phyloP scores from a whole-genome alignment of 1,140 invertebrate species.

The Caenorhabditis inopinata region DNA sequence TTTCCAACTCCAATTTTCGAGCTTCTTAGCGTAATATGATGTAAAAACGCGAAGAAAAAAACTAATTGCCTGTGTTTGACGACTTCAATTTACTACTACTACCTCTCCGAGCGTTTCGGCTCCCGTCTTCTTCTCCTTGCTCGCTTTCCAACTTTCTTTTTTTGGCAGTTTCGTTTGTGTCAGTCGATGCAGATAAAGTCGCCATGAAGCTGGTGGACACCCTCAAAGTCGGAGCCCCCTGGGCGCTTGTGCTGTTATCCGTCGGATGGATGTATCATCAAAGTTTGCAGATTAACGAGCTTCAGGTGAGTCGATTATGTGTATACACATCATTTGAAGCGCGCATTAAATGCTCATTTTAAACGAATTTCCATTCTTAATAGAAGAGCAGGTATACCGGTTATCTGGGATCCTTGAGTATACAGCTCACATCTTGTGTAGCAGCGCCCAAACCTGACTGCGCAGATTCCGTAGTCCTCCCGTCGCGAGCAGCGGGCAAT shows the following conservation, averaged over 20 bases:
- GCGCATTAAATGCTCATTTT: no score
- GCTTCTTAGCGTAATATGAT: background rate
- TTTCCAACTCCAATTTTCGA: no score
- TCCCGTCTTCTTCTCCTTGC: background rate
- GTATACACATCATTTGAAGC: no score
- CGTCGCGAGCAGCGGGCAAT: no score
- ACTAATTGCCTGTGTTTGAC: background rate
- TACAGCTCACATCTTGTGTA: no score
- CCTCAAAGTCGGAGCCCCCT: background rate
- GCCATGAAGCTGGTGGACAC: background rate
- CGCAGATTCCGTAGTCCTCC: no score
- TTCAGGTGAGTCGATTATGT: no score
- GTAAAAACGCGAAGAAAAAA: background rate
- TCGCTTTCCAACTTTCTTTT: background rate
- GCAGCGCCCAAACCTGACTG: no score
- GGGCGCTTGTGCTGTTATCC: background rate
- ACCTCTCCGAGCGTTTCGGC: background rate
- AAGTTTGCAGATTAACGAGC: background rate
- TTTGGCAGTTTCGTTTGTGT: background rate
- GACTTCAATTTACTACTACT: constrained; percentile 18
- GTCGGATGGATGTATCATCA: background rate
- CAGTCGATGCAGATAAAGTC: background rate
- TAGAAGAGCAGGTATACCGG: no score
- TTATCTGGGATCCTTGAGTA: no score
- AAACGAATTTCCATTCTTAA: no score